These are phyloP conservation scores for Pantherophis guttatus DNA, from an alignment of 2,113 vertebrate species.

Conservation along the genomic window DNA sequence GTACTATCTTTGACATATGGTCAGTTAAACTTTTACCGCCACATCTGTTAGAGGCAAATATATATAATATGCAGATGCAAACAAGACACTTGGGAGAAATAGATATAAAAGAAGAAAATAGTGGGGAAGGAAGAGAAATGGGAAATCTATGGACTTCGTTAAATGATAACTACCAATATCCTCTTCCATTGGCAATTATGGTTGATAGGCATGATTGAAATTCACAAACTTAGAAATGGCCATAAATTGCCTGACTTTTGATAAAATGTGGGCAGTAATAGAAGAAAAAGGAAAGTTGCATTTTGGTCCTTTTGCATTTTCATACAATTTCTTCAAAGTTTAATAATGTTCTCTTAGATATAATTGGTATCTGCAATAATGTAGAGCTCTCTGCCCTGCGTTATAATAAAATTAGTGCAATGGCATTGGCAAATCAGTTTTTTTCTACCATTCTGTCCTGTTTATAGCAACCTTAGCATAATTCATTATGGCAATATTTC, in stretches of 20 bases:
- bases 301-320: neutral
- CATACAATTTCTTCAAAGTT: neutral
- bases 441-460: neutral
- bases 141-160: neutral
- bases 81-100: neutral
- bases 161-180: neutral
- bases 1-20: neutral
- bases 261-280: neutral
- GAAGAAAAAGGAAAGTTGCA: neutral
- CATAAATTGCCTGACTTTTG: neutral
- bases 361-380: neutral
- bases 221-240: neutral
- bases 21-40: neutral
- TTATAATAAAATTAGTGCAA: neutral
- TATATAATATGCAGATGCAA: neutral
- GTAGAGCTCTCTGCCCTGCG: neutral
- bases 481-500: neutral
- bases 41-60: neutral
- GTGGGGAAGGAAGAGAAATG: neutral
- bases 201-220: neutral
- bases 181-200: neutral
- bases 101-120: neutral
- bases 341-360: neutral
- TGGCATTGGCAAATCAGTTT: neutral
- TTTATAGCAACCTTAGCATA: neutral